phyloP scores from a whole-genome alignment of 2,888 invertebrate genomes.

The Caprella mutica region DNA sequence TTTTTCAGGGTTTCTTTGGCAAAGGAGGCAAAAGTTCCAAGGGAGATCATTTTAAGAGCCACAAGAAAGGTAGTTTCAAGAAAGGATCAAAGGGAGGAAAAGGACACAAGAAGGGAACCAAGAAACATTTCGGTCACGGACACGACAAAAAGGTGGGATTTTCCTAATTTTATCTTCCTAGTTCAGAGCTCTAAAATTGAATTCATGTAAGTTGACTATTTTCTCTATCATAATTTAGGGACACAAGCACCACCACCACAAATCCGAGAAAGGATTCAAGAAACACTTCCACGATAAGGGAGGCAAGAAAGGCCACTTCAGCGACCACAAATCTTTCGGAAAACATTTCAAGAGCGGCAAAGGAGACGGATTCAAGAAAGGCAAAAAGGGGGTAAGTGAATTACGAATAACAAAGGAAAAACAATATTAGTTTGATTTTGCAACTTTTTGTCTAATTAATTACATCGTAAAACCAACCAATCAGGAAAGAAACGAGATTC shows the following conservation, averaged over 20 bases:
- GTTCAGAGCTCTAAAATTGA: too few species aligned
- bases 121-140: conserved; percentile 64
- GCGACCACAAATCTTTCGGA: conserved; percentile 13
- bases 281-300: conserved; percentile 35
- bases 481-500: too few species aligned
- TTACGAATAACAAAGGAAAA: too few species aligned
- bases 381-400: conserved; percentile 8
- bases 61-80: conserved; percentile 16
- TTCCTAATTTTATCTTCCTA: not conserved
- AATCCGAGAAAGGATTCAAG: conserved; percentile 35
- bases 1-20: conserved; percentile 11
- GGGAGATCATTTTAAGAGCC: conserved; percentile 21
- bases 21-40: conserved; percentile 16
- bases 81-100: conserved; percentile 33
- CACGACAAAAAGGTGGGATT: conserved; percentile 53
- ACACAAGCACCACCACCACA: conserved; percentile 35
- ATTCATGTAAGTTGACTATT: too few species aligned
- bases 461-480: too few species aligned
- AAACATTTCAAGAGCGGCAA: conserved; percentile 9
- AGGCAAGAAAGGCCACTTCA: conserved; percentile 11
- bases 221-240: conserved; percentile 20
- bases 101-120: conserved; percentile 39
- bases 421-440: too few species aligned
- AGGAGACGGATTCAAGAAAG: conserved; percentile 9
- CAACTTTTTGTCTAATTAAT: too few species aligned